Percentiles rank a stretch among this genome's conserved stretches.
Conservation (phyloP, 1,140 invertebrate species). For the Cherax destructor region DNA sequence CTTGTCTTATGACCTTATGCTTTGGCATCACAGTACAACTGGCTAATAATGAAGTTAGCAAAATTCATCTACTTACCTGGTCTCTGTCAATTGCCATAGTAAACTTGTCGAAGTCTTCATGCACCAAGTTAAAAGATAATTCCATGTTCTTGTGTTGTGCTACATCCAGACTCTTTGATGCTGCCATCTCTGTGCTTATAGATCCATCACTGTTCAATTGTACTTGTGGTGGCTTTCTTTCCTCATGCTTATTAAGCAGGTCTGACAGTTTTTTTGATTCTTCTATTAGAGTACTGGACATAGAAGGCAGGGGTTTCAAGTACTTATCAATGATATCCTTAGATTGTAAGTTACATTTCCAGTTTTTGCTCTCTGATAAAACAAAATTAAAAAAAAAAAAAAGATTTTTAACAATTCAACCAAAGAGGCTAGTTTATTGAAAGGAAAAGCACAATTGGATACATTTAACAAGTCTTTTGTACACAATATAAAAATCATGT, state of each 20-base stretch:
- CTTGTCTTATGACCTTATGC: too few relatives aligned
- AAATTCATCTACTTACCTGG: constrained; percentile 3
- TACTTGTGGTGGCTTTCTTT: background rate
- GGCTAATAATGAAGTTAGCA: too few relatives aligned
- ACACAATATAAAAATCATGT: too few relatives aligned
- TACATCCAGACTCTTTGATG: background rate
- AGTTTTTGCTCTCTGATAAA: constrained; percentile 39
- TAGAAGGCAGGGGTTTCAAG: background rate
- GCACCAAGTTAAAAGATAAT: background rate
- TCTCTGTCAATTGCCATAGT: background rate
- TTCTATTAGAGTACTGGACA: background rate
- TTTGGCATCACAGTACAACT: too few relatives aligned
- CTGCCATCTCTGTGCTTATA: background rate
- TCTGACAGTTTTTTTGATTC: constrained; percentile 26
- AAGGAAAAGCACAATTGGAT: too few relatives aligned
- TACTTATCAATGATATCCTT: constrained; percentile 15
- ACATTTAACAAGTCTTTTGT: too few relatives aligned
- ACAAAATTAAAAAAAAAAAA: background rate
- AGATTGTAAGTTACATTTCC: constrained; percentile 20
- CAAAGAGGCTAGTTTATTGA: too few relatives aligned
- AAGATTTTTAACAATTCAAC: background rate
- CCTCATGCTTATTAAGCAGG: constrained; percentile 17
- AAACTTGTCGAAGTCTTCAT: background rate
- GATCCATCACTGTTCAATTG: background rate
- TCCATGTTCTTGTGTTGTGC: background rate